Evolutionary conservation across 2,888 invertebrate species (phyloP), one percentile per base, ranked within the genome.

Genomic region (Nowickia ferox): DNA sequence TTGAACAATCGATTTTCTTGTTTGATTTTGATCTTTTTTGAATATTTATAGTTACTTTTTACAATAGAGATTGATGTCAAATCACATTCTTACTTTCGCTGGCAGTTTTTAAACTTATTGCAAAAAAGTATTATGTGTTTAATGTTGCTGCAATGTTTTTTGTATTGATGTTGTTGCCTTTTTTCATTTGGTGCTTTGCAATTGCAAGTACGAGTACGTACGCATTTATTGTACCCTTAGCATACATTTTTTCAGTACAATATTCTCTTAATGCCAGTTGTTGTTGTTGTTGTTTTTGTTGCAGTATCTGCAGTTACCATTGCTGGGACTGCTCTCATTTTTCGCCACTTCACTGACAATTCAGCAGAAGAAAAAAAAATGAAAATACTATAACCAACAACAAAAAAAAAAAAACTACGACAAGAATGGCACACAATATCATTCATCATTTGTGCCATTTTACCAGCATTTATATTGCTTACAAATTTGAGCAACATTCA

Each of bases 401-500:
- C 57, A 81, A 40, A 30, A 22, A 59, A 55, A 46, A 59, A n/a
- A 9, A 40, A 59, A 30, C 30, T 6, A 30, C 30, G 30, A 30
- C n/a, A 40, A 17, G 9, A 30, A 71, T 48, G 42, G 46, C 59
- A 76, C 22, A 78, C 78, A 72, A 83, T 68, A 76, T 84, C 80
- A 80, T 87, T 87, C 87, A 86, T 87, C 87, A 87, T 87, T 86
- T 87, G 85, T 82, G 79, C 84, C 84, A 87, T 86, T 86, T 85
- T 86, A 83, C 79, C 74, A 87, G 85, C 77, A 87, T 74, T 84
- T 80, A 72, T 81, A 84, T 87, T 83, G 79, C 86, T 84, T 86
- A 81, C 87, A 87, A 87, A 87, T 87, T 87, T 77, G 84, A 82
- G 84, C 68, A 82, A 84, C 77, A 75, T 81, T 81, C 77, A 81